A percentile compares a stretch with the other conserved stretches of the same genome.
These are phyloP conservation scores for Cataglyphis cursor DNA, from an alignment of 2,888 invertebrate species.

Conservation along the genomic window DNA sequence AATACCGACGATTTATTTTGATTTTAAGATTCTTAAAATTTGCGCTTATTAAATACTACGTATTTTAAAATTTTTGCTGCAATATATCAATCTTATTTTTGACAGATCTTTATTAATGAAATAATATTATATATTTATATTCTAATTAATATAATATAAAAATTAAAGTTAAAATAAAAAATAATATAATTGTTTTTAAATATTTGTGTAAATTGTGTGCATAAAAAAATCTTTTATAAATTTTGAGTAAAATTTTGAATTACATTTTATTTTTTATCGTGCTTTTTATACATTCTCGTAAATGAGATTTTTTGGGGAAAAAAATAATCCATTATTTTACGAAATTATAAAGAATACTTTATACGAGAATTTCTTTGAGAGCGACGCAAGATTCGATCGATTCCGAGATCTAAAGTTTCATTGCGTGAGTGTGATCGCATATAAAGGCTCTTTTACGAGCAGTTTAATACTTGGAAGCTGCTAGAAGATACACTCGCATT, in stretches of 20 bases:
- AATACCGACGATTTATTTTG: background rate
- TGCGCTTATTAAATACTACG: background rate
- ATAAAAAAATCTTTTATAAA: background rate
- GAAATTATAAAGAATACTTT: constrained; percentile 46
- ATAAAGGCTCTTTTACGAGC: constrained; percentile 71
- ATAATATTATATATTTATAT: background rate
- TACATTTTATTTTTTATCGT: background rate
- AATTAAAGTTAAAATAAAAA: background rate
- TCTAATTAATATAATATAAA: background rate
- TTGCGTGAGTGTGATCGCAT: constrained; percentile 70
- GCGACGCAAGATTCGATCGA: constrained; percentile 51
- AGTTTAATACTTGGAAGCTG: constrained; percentile 63
- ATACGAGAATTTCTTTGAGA: constrained; percentile 12
- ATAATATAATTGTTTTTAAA: background rate
- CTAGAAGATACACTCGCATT: constrained; percentile 28
- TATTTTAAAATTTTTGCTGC: background rate
- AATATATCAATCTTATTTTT: constrained; percentile 3
- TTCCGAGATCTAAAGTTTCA: constrained; percentile 61
- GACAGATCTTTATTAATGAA: background rate
- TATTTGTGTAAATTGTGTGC: background rate
- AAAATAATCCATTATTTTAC: constrained; percentile 24
- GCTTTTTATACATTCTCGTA: background rate
- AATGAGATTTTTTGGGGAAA: constrained; percentile 20
- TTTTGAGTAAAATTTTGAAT: background rate
- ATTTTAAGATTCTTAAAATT: constrained; percentile 1